A percentile compares a stretch with the other conserved stretches of the same genome.
Evolutionary conservation across 1,140 invertebrate species (phyloP).

Genomic region (Caenorhabditis remanei): DNA sequence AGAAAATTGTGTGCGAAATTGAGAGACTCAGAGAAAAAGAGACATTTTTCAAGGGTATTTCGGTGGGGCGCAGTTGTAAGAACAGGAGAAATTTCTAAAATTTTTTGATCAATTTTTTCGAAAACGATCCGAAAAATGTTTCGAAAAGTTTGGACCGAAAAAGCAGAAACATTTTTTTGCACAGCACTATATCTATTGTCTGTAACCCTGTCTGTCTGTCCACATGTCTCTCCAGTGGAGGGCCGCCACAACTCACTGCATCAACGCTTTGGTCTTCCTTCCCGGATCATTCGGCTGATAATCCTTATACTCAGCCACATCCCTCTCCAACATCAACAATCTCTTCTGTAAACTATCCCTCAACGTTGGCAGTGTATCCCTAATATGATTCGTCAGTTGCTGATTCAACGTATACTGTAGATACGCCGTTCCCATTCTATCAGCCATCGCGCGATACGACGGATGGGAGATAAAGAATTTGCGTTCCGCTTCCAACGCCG

Average conservation of each 20-base stretch:
- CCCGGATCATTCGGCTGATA: constrained; percentile 97
- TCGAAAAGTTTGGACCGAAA: no score
- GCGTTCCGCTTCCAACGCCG: constrained; percentile 92
- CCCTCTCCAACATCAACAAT: constrained; percentile 92
- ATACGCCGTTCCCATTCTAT: constrained; percentile 95
- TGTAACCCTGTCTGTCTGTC: no score
- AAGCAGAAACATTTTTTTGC: no score
- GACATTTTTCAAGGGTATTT: no score
- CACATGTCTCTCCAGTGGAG: no score
- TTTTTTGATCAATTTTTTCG: no score
- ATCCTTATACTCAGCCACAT: constrained; percentile 98
- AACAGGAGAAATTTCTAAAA: no score
- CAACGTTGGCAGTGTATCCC: constrained; percentile 93
- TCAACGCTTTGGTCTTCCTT: constrained; percentile 98
- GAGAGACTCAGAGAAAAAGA: no score
- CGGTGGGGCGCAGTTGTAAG: no score
- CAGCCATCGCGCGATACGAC: constrained; percentile 87
- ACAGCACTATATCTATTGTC: no score
- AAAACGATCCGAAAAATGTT: no score
- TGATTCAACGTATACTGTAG: constrained; percentile 96
- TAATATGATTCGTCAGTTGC: constrained; percentile 98
- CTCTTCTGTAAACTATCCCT: constrained; percentile 96
- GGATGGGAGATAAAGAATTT: constrained; percentile 92
- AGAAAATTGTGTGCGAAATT: no score
- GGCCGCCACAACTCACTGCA: constrained; percentile 93